Percentiles rank a stretch among this genome's conserved stretches.
Conservation (phyloP, 2,797 vertebrate species). For the Gobio occitaniae region DNA sequence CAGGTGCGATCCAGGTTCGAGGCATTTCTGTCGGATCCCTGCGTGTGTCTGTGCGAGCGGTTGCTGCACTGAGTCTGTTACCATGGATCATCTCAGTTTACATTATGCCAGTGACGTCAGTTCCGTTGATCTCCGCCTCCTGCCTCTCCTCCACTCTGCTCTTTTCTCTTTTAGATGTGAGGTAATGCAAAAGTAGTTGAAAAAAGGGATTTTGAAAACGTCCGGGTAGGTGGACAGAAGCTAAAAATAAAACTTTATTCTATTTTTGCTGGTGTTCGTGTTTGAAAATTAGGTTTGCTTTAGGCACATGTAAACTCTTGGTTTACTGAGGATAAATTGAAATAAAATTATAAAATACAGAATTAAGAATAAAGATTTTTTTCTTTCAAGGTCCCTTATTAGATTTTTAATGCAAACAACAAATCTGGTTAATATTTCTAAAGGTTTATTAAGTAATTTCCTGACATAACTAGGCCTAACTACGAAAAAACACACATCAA, state of each 20-base stretch:
- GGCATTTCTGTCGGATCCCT: constrained; percentile 30
- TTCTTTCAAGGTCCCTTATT: not conserved
- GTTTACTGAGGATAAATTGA: too few relatives aligned
- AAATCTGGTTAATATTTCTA: not conserved
- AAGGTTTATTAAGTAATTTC: not conserved
- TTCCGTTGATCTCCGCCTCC: constrained; percentile 60
- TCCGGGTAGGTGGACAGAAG: not conserved
- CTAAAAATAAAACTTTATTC: not conserved
- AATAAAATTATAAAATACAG: not conserved
- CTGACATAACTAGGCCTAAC: not conserved
- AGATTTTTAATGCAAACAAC: not conserved
- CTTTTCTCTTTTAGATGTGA: constrained; percentile 23
- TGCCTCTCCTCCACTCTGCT: constrained; percentile 31
- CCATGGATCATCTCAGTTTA: constrained; percentile 83
- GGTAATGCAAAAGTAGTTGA: constrained; percentile 21
- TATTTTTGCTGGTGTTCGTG: not conserved
- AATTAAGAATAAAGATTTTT: not conserved
- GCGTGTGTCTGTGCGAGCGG: constrained; percentile 31
- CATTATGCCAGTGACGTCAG: constrained; percentile 70
- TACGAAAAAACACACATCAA: not conserved
- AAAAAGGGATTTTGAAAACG: not conserved
- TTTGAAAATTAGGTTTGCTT: not conserved
- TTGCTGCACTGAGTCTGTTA: constrained; percentile 77
- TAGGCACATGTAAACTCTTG: not conserved
- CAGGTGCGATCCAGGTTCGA: constrained; percentile 32